These are phyloP conservation scores for Anadara kagoshimensis DNA, from an alignment of 1,140 invertebrate genomes.

Conservation along the genomic window DNA sequence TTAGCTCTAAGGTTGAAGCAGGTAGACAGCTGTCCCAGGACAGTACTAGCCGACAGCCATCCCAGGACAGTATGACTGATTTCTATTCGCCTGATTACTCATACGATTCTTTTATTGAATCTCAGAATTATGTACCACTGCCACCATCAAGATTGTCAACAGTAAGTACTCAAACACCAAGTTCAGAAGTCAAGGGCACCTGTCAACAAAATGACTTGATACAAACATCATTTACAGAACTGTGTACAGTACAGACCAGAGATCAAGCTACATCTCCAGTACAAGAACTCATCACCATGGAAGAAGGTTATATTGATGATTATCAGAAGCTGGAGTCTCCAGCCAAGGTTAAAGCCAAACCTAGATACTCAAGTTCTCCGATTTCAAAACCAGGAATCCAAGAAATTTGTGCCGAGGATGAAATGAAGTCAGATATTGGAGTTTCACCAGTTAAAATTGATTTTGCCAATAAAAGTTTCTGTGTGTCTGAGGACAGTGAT, in stretches of 20 bases:
- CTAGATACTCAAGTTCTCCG: slow-evolving; percentile 41
- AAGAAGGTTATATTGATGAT: slow-evolving; percentile 29
- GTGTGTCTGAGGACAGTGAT: too few species aligned
- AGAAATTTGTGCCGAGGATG: neutral
- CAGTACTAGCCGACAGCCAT: neutral
- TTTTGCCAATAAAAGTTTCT: neutral
- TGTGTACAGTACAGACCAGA: neutral
- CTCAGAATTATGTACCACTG: too few species aligned
- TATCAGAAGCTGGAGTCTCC: slow-evolving; percentile 4
- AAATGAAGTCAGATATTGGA: slow-evolving; percentile 1
- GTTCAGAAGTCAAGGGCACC: too few species aligned
- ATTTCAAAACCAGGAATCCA: neutral
- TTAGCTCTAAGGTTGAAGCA: slow-evolving; percentile 6
- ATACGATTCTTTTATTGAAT: too few species aligned
- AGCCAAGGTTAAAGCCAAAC: slow-evolving; percentile 1
- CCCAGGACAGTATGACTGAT: neutral
- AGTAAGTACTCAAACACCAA: too few species aligned
- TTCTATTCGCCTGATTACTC: neutral
- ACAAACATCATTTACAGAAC: too few species aligned
- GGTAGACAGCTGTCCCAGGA: neutral
- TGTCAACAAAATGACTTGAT: too few species aligned
- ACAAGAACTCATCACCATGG: slow-evolving; percentile 23
- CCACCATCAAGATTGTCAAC: too few species aligned
- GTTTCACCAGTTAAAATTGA: neutral
- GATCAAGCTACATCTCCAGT: slow-evolving; percentile 20